Base-by-base conservation (phyloP, 2,113 vertebrate genomes). In the Serilophus lunatus region DNA sequence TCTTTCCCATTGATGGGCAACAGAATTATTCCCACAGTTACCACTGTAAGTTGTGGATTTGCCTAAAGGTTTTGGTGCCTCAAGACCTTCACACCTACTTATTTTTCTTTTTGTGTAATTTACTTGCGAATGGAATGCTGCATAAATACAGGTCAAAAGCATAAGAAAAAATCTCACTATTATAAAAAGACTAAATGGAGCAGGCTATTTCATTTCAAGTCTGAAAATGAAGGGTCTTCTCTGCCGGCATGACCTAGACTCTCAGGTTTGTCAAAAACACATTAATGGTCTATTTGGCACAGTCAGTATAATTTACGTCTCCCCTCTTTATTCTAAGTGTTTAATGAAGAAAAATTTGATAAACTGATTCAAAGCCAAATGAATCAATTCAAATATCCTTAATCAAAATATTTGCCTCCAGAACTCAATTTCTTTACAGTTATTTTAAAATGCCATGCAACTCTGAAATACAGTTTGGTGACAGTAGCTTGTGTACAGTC, bases 361-460 rank as follows among this genome's bases (percentile, higher is more conserved):
- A 50, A 38, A 20, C 78, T 45, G 20, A 65, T 70, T 93, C 71
- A 59, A 93, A 86, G 25, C 25, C 50, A 18, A 60, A 42, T 59
- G 29, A 94, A 87, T 80, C 86, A 94, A 76, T 69, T 88, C 85
- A 93, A 95, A 84, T 60, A 84, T 13, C 28, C 60, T 72, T 44
- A 89, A 60, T 65, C 24, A 85, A 97, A 96, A 93, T 72, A 89
- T 80, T 92, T 95, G 45, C 80, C 61, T 77, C 40, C 38, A 85
- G 53, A 91, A 72, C 24, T 87, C 50, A 9, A n/a, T 24, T 90
- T 65, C 63, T 76, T 82, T 61, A 70, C 18, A 31, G 33, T 92
- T 80, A 94, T 79, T 94, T 89, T 81, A 95, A 86, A 85, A 95
- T 13, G 23, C 18, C 25, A 49, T 64, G 23, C 77, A 38, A 61